phyloP scores from a whole-genome alignment of 2,888 invertebrate species.

The Melieria omissa region DNA sequence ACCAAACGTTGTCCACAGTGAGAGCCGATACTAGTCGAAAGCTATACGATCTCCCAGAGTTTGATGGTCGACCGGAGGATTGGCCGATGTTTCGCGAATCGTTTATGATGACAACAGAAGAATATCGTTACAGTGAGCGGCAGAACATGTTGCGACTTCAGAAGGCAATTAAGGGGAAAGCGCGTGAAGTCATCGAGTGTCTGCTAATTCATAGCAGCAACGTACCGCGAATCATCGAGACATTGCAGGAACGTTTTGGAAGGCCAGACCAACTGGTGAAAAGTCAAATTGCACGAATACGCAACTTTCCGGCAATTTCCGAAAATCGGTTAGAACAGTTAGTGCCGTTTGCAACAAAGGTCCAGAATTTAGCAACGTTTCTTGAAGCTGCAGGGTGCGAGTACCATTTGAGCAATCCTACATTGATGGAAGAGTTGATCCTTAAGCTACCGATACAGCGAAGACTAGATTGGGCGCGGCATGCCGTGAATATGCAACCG shows the following conservation, averaged over 20 bases:
- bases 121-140: slow-evolving; percentile 18
- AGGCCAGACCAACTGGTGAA: slow-evolving; percentile 7
- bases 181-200: slow-evolving; percentile 14
- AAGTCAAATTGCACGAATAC: neutral
- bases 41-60: slow-evolving; percentile 7
- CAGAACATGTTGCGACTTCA: slow-evolving; percentile 25
- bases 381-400: slow-evolving; percentile 8
- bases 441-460: slow-evolving; percentile 21
- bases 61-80: slow-evolving; percentile 16
- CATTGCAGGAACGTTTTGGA: slow-evolving; percentile 10
- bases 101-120: slow-evolving; percentile 22
- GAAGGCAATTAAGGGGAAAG: slow-evolving; percentile 19
- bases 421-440: slow-evolving; percentile 10
- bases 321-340: neutral
- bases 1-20: no score
- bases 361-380: slow-evolving; percentile 13
- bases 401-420: neutral
- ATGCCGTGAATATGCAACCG: slow-evolving; percentile 3
- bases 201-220: slow-evolving; percentile 21
- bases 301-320: neutral
- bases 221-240: slow-evolving; percentile 14
- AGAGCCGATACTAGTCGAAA: neutral
- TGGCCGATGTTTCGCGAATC: slow-evolving; percentile 16
- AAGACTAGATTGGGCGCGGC: slow-evolving; percentile 18
- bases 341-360: slow-evolving; percentile 2